phyloP scores from a whole-genome alignment of 2,797 vertebrate genomes.

The Todus mexicanus region DNA sequence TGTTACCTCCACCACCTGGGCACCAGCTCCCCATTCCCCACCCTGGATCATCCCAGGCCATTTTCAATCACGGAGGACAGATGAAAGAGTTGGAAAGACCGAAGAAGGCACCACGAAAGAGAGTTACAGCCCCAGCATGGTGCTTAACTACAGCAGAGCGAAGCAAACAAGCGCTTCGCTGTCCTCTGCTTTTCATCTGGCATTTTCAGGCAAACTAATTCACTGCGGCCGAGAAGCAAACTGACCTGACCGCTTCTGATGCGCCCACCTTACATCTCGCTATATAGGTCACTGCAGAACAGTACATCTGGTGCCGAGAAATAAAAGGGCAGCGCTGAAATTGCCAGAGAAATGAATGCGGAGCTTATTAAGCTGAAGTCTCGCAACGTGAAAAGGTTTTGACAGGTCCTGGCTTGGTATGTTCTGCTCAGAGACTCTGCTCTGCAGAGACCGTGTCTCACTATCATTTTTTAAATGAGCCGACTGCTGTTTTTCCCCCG shows the following conservation, averaged over 20 bases:
- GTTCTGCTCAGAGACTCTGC: background rate
- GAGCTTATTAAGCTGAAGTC: background rate
- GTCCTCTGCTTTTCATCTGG: background rate
- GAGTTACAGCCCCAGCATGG: background rate
- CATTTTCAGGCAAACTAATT: background rate
- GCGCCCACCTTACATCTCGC: background rate
- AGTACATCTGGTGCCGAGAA: background rate
- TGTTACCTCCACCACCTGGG: background rate
- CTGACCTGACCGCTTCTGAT: background rate
- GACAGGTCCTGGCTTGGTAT: background rate
- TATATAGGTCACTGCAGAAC: slow-evolving; percentile 3
- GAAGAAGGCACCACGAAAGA: background rate
- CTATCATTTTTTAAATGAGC: background rate
- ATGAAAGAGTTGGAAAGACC: background rate
- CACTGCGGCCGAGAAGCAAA: background rate
- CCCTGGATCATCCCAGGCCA: background rate
- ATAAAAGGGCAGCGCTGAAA: background rate
- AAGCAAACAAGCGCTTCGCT: background rate
- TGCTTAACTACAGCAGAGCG: background rate
- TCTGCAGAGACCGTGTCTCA: background rate
- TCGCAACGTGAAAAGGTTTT: background rate
- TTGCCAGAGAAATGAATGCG: background rate
- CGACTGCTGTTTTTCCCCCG: background rate
- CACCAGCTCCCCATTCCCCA: background rate
- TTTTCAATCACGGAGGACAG: background rate